Conservation (phyloP, 2,888 invertebrate species). For the Cheilosia impressa region DNA sequence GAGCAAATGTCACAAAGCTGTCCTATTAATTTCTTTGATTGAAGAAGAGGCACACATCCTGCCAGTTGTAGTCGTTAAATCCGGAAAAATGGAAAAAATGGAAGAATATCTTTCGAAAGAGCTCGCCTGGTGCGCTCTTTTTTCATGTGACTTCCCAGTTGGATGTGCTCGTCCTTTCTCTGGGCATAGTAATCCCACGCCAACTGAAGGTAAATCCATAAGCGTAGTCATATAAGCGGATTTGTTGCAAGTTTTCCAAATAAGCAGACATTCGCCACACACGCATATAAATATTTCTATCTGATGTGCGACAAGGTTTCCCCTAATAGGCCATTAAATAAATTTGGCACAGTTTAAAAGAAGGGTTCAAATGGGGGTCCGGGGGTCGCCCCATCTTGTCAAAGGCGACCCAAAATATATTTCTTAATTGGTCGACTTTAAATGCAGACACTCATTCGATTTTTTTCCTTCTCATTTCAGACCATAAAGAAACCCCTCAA, state of each 20-base stretch:
- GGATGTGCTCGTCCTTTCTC: neutral
- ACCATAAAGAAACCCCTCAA: neutral
- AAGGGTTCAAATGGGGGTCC: constrained; percentile 12
- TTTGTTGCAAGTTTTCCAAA: constrained; percentile 8
- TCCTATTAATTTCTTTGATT: too few relatives aligned
- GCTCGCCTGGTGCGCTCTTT: neutral
- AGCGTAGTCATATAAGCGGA: constrained; percentile 16
- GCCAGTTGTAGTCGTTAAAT: too few relatives aligned
- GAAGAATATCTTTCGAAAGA: too few relatives aligned
- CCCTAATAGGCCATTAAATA: constrained; percentile 18
- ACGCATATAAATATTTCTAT: constrained; percentile 41
- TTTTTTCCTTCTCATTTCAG: constrained; percentile 43
- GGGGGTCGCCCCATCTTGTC: neutral
- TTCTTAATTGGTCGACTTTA: constrained; percentile 13
- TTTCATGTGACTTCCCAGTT: too few relatives aligned
- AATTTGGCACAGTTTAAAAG: constrained; percentile 16
- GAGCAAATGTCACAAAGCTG: too few relatives aligned
- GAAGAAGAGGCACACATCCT: too few relatives aligned
- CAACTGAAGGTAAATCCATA: neutral
- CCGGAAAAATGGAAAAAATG: too few relatives aligned
- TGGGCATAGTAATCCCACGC: constrained; percentile 14
- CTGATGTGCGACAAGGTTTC: constrained; percentile 33
- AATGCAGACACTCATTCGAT: constrained; percentile 9
- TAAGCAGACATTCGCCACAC: neutral
- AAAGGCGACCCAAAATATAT: neutral